Evolutionary conservation across 1,140 invertebrate genomes (phyloP), one percentile per base, ranked within the genome.

Genomic region (Drosophila ercepeae): DNA sequence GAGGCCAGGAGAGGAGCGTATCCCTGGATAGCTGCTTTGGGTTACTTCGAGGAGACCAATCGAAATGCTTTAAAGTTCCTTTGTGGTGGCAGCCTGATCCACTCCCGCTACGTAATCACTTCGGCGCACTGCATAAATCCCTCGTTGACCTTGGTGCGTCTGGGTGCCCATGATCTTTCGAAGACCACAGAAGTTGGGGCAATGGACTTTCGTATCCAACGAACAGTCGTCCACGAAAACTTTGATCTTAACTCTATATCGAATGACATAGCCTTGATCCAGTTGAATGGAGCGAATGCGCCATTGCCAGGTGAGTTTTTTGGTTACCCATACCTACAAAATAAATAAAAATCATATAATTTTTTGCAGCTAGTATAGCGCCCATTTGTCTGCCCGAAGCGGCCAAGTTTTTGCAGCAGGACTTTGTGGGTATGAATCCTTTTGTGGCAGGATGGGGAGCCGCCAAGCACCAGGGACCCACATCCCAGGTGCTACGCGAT

Each of bases 11-110:
- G 65, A 55, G 91, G 95, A 36, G 93, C 94, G 16, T 95, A 95
- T 93, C 95, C 95, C 1, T 96, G 95, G 95, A 93, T 96, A 50
- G 93, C 94, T 0, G 93, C 94, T 2, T 91, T 96, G 25, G 95
- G 95, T 0, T 96, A 91, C 65, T 72, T 61, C 11, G 81, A 89
- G 19, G 95, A 91, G 86, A 75, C 53, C 91, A 92, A 68, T 75
- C 73, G 16, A 73, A 92, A 91, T 70, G 91, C 88, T 57, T 78
- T 92, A 0, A 91, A 92, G 70, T 96, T 94, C 93, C 90, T 94
- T n/a, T 98, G 97, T 90, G 97, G 95, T 0, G 97, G 95, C n/a
- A 94, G 95, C 23, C 92, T 98, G 0, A 93, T 98, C 44, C 94
- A 94, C 9, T 74, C 92, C 0, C 91, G 93, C 7, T 96, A 97